phyloP scores from a whole-genome alignment of 2,888 invertebrate species.

The Rhimphoctona megacephalus region DNA sequence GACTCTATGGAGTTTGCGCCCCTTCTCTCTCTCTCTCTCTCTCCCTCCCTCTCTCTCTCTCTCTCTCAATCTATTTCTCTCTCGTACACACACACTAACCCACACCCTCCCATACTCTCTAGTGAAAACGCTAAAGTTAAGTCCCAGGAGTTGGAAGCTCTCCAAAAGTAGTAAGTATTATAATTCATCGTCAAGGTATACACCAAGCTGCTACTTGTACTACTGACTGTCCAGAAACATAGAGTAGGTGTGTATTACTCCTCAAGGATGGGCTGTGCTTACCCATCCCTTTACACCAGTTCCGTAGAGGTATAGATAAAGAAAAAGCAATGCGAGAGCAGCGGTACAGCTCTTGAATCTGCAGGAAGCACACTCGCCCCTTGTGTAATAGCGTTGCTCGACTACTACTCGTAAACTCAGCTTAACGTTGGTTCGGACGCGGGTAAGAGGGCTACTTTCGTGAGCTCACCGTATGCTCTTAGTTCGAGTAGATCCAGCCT shows the following conservation, averaged over 20 bases:
- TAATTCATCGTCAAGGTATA: slow-evolving; percentile 55
- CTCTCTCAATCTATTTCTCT: background rate
- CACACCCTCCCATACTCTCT: slow-evolving; percentile 1
- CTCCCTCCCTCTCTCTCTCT: background rate
- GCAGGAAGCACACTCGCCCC: slow-evolving; percentile 38
- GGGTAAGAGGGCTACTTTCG: slow-evolving; percentile 42
- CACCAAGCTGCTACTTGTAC: slow-evolving; percentile 46
- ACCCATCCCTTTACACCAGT: slow-evolving; percentile 33
- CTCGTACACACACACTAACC: background rate
- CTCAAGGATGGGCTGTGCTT: slow-evolving; percentile 45
- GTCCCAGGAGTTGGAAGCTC: slow-evolving; percentile 48
- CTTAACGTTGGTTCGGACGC: slow-evolving; percentile 61
- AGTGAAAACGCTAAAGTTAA: slow-evolving; percentile 50
- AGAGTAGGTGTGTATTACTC: slow-evolving; percentile 50
- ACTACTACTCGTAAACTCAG: slow-evolving; percentile 65
- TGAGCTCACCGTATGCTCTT: slow-evolving; percentile 37
- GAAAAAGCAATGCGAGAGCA: slow-evolving; percentile 18
- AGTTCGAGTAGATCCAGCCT: slow-evolving; percentile 18
- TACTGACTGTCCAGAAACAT: slow-evolving; percentile 38
- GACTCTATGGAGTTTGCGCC: slow-evolving; percentile 13
- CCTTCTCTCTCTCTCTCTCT: background rate
- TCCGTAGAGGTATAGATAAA: slow-evolving; percentile 28
- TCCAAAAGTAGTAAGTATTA: slow-evolving; percentile 54
- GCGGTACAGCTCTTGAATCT: slow-evolving; percentile 40
- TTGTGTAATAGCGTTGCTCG: slow-evolving; percentile 44